Conservation (phyloP, 2,113 vertebrate genomes). For the Cynopterus brachyotis region DNA sequence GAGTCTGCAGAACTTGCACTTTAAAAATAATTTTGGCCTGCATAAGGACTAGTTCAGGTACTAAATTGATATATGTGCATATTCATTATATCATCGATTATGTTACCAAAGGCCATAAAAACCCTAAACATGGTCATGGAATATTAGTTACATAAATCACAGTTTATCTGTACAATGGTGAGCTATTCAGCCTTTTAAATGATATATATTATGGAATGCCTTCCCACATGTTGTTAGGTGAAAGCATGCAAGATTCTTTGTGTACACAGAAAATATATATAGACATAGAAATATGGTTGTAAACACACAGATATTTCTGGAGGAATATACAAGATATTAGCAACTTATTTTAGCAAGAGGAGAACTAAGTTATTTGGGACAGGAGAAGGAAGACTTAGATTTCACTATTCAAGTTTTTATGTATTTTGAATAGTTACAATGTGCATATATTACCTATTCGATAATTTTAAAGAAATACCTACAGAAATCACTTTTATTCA, state of each 20-base stretch:
- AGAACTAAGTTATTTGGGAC: neutral
- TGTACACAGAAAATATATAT: neutral
- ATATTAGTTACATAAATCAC: neutral
- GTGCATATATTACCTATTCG: neutral
- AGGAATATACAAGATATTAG: neutral
- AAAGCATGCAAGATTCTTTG: neutral
- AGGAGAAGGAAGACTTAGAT: neutral
- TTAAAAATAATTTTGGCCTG: slow-evolving; percentile 24
- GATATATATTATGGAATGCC: neutral
- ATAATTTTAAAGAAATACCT: neutral
- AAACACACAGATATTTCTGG: neutral
- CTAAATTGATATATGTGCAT: neutral
- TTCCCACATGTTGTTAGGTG: neutral
- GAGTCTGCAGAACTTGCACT: neutral
- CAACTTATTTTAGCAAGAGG: neutral
- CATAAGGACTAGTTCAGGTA: neutral
- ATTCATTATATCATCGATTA: neutral
- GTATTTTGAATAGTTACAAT: neutral
- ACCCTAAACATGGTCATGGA: neutral
- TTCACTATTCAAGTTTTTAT: neutral
- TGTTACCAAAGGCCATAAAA: neutral
- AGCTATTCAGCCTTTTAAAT: neutral
- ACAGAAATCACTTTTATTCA: slow-evolving; percentile 7
- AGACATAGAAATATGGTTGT: neutral
- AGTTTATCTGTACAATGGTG: neutral